Conservation (phyloP, 2,113 vertebrate genomes). For the Neogale vison region DNA sequence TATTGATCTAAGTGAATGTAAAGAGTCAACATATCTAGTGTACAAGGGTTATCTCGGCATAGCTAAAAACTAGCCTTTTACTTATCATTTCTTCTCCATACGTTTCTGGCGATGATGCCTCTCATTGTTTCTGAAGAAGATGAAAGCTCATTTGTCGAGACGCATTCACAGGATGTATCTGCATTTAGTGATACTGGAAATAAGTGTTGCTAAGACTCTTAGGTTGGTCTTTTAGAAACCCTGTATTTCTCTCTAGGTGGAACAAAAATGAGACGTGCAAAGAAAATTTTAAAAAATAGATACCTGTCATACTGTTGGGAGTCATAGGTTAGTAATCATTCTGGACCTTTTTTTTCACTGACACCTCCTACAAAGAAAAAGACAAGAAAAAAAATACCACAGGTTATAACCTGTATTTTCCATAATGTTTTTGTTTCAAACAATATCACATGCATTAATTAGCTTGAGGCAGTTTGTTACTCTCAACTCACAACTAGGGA, state of each 20-base stretch:
- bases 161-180: not conserved
- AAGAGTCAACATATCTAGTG: not conserved
- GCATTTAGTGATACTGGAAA: not conserved
- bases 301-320: constrained; percentile 91
- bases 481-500: not conserved
- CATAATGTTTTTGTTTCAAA: not conserved
- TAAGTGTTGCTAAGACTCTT: not conserved
- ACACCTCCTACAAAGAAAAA: constrained; percentile 79
- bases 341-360: constrained; percentile 78
- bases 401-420: constrained; percentile 51
- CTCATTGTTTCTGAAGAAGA: not conserved
- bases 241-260: not conserved
- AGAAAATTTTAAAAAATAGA: not conserved
- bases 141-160: not conserved
- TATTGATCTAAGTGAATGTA: not conserved
- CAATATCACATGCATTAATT: not conserved
- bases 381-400: constrained; percentile 45
- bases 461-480: not conserved
- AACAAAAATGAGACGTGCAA: not conserved
- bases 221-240: not conserved
- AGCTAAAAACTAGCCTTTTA: not conserved
- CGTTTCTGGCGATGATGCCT: not conserved
- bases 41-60: not conserved
- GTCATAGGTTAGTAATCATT: constrained; percentile 87
- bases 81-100: not conserved